Evolutionary conservation across 2,797 vertebrate genomes (phyloP).

Genomic region (Ctenopoma kingsleyae): DNA sequence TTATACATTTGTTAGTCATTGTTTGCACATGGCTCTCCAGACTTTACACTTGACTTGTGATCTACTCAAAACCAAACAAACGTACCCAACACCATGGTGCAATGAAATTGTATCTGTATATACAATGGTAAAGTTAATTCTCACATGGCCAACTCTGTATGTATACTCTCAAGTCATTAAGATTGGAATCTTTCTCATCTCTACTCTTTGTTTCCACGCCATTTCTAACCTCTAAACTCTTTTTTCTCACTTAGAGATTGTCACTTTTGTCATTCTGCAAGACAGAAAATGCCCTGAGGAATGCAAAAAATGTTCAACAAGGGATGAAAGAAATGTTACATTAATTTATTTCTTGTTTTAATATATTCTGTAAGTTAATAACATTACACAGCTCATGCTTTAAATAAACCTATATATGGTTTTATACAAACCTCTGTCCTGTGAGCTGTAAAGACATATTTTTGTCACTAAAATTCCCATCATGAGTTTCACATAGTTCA

Average conservation of each 20-base stretch:
- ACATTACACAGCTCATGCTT: conserved; percentile 21
- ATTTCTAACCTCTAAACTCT: background rate
- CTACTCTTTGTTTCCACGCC: background rate
- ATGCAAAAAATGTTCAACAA: background rate
- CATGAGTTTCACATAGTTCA: conserved; percentile 26
- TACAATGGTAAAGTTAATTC: too few species aligned
- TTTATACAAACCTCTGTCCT: conserved; percentile 3
- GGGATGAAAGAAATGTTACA: conserved; percentile 53
- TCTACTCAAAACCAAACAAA: too few species aligned
- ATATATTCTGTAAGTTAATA: too few species aligned
- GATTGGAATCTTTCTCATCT: background rate
- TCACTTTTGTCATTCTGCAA: too few species aligned
- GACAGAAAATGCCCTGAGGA: too few species aligned
- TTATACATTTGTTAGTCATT: too few species aligned
- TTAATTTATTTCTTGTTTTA: conserved; percentile 47
- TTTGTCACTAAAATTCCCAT: conserved; percentile 28
- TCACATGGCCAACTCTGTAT: too few species aligned
- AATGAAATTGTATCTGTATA: too few species aligned
- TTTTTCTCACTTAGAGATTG: too few species aligned
- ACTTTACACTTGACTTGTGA: too few species aligned
- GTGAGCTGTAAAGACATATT: conserved; percentile 23
- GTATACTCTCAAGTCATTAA: background rate
- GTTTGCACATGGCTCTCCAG: too few species aligned
- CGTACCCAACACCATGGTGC: too few species aligned
- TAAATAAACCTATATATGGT: conserved; percentile 19